These are phyloP conservation scores for Halcyon chelicuti DNA, from an alignment of 2,797 vertebrate genomes.

Conservation along the genomic window DNA sequence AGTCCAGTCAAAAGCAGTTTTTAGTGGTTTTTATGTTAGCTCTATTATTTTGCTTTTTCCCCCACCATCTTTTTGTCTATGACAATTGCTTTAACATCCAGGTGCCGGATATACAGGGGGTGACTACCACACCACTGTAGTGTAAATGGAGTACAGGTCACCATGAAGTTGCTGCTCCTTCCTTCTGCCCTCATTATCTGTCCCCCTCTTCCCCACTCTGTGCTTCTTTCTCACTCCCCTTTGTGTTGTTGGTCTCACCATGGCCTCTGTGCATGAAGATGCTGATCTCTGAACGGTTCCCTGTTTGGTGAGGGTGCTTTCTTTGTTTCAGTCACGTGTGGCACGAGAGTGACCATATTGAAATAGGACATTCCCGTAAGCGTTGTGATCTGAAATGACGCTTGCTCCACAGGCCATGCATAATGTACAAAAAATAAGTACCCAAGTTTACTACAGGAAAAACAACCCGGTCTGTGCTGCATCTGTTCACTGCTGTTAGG, in stretches of 20 bases:
- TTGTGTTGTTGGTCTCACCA: background rate
- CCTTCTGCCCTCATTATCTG: background rate
- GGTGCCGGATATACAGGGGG: background rate
- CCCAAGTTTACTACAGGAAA: background rate
- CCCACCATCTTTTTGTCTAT: background rate
- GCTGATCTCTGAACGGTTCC: background rate
- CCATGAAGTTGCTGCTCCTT: background rate
- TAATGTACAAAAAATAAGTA: background rate
- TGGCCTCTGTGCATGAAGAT: background rate
- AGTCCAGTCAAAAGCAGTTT: background rate
- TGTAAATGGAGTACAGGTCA: background rate
- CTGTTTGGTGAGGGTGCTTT: background rate
- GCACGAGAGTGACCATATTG: background rate
- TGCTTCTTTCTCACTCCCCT: background rate
- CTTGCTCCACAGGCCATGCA: background rate
- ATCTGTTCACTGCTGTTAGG: conserved; percentile 34
- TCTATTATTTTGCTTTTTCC: background rate
- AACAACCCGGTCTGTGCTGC: background rate
- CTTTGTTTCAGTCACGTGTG: background rate
- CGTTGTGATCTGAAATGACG: background rate
- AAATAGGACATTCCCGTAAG: background rate
- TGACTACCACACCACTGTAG: background rate
- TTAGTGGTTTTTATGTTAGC: background rate
- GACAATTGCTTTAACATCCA: background rate
- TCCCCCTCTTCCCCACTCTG: background rate